Conservation (phyloP, 2,113 vertebrate genomes). For the Dipodomys stephensi region DNA sequence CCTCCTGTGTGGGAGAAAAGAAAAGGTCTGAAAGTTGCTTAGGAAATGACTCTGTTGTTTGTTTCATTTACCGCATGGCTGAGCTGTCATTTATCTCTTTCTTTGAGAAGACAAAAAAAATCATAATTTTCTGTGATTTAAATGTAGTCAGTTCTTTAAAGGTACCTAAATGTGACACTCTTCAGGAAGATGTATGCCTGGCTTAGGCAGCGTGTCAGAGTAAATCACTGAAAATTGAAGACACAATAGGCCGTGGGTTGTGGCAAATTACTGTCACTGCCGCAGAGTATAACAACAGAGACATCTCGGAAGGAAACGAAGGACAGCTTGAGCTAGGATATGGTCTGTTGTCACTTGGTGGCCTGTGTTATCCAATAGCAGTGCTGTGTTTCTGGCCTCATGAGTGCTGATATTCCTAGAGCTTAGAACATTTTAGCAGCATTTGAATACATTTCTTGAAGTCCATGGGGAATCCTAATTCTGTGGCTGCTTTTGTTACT, state of each 20-base stretch:
- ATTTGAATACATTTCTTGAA: constrained; percentile 34
- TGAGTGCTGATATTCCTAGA: constrained; percentile 54
- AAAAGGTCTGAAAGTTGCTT: not conserved
- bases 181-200: constrained; percentile 62
- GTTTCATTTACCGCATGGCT: constrained; percentile 53
- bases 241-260: constrained; percentile 63
- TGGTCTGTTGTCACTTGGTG: constrained; percentile 42
- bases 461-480: constrained; percentile 22
- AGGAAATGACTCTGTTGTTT: not conserved
- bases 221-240: constrained; percentile 76
- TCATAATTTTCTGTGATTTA: constrained; percentile 75
- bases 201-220: constrained; percentile 75
- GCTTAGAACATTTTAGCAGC: not conserved
- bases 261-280: constrained; percentile 71
- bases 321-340: constrained; percentile 42
- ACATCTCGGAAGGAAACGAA: constrained; percentile 63
- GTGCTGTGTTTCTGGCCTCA: not conserved
- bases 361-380: not conserved
- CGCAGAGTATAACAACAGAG: not conserved
- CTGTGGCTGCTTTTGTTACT: not conserved
- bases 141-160: constrained; percentile 67
- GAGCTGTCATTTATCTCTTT: constrained; percentile 66
- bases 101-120: constrained; percentile 55
- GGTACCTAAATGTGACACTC: constrained; percentile 62
- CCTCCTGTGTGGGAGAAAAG: not conserved